Evolutionary conservation across 2,797 vertebrate species (phyloP).

Genomic region (Pelochelys cantorii): DNA sequence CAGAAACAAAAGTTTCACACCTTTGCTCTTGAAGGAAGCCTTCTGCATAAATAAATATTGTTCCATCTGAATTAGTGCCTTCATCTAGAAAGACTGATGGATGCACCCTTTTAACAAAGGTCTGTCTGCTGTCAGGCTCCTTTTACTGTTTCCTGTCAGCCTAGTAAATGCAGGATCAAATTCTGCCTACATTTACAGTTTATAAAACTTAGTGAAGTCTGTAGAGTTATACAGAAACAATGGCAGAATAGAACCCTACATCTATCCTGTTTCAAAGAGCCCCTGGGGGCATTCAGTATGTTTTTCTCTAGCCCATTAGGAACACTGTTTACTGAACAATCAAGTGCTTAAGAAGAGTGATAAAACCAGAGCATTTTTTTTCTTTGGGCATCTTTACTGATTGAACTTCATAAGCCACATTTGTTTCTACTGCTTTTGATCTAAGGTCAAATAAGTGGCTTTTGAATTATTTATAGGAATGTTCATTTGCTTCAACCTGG

Average conservation of each 20-base stretch:
- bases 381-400: not conserved
- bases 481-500: not conserved
- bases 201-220: not conserved
- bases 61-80: not conserved
- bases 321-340: not conserved
- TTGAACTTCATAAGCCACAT: conserved; percentile 7
- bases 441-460: not conserved
- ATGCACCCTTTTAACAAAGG: not conserved
- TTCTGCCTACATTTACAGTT: not conserved
- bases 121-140: not conserved
- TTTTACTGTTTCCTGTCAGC: not conserved
- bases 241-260: not conserved
- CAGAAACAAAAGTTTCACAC: not conserved
- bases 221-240: not conserved
- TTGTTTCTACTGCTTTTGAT: not conserved
- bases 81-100: not conserved
- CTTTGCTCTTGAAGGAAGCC: not conserved
- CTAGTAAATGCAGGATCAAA: not conserved
- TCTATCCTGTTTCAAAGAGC: not conserved
- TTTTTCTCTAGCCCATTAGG: not conserved
- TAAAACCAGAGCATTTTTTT: not conserved
- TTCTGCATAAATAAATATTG: not conserved
- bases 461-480: not conserved
- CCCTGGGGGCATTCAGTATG: rapidly evolving
- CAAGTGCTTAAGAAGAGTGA: not conserved